Percentiles rank a stretch among this genome's conserved stretches.
phyloP scores from a whole-genome alignment of 2,797 vertebrate genomes.

The Melanotaenia maccullochi region DNA sequence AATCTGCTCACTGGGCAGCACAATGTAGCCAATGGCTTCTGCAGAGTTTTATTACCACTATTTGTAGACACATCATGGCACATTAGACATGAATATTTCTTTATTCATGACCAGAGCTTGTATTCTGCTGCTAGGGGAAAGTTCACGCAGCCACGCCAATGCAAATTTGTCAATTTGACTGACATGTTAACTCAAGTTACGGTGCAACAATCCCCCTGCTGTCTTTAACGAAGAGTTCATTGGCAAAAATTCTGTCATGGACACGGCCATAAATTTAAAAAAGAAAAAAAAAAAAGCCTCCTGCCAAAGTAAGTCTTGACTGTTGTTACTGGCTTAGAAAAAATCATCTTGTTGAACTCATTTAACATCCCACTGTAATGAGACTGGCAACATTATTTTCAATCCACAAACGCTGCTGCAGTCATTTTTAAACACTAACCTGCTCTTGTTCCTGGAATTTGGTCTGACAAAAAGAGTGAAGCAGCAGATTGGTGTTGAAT shows the following conservation, averaged over 20 bases:
- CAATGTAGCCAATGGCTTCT: constrained; percentile 20
- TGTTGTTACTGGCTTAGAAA: constrained; percentile 77
- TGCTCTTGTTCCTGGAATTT: constrained; percentile 47
- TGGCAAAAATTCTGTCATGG: constrained; percentile 68
- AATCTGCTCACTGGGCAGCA: constrained; percentile 13
- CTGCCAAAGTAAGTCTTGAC: constrained; percentile 62
- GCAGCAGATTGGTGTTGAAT: constrained; percentile 44
- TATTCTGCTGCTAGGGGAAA: constrained; percentile 49
- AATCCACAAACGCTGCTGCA: constrained; percentile 59
- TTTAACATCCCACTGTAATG: constrained; percentile 69
- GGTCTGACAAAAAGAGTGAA: constrained; percentile 51
- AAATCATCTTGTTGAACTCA: constrained; percentile 60
- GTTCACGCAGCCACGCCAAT: constrained; percentile 71
- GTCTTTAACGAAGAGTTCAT: constrained; percentile 72
- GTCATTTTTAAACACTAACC: constrained; percentile 32
- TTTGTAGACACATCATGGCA: constrained; percentile 39
- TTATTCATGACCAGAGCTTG: constrained; percentile 50
- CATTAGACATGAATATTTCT: constrained; percentile 39
- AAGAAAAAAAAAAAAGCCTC: constrained; percentile 20
- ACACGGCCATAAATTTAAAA: constrained; percentile 47
- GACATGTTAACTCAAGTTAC: constrained; percentile 72
- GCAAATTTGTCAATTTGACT: constrained; percentile 74
- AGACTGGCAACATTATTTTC: constrained; percentile 63
- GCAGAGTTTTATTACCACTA: constrained; percentile 14
- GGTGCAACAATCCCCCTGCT: constrained; percentile 57